Base-by-base conservation (phyloP, 2,113 vertebrate genomes). In the Sakesphorus luctuosus region DNA sequence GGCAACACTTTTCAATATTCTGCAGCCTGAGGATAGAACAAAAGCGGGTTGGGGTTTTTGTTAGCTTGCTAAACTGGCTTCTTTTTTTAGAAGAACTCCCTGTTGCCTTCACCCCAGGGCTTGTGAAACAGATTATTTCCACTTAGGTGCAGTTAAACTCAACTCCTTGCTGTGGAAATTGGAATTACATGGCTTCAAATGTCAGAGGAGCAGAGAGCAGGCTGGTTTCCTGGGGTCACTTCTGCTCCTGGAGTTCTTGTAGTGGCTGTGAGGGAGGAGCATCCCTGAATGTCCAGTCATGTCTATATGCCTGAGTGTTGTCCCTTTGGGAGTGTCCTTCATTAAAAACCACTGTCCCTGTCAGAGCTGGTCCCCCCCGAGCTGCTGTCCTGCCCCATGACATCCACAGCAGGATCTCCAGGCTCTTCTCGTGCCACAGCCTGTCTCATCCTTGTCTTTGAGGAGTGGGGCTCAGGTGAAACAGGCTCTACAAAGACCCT, bases 21-120 rank as follows among this genome's bases (percentile, higher is more conserved):
- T 86, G 91, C 87, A 77, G 72, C 84, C 77, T 72, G 84, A 61
- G 81, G 77, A 50, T 9, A 67, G 69, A 89, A 84, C 49, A 93
- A 74, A 91, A 87, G 71, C 1, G 2, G 21, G 7, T 19, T 69
- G 52, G 28, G 28, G 3, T n/a, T 71, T 85, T 72, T 81, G 80
- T 87, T 50, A 52, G n/a, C 62, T 84, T 84, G 61, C 9, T 78
- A 63, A 71, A 49, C 38, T 87, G 73, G 7, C 40, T 63, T 33
- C 49, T 68, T 59, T 35, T 77, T 79, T 35, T 66, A 46, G 91
- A 59, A 79, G 24, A 61, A 3, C 17, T 96, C 46, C 35, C 49
- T 52, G 55, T 61, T 90, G 24, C 49, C 31, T 53, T 87, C 50
- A 49, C 17, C 36, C 13, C 17, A 73, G 76, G 66, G 65, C 49